These are phyloP conservation scores for Brachirus orientalis DNA, from an alignment of 2,113 vertebrate species.

Conservation along the genomic window DNA sequence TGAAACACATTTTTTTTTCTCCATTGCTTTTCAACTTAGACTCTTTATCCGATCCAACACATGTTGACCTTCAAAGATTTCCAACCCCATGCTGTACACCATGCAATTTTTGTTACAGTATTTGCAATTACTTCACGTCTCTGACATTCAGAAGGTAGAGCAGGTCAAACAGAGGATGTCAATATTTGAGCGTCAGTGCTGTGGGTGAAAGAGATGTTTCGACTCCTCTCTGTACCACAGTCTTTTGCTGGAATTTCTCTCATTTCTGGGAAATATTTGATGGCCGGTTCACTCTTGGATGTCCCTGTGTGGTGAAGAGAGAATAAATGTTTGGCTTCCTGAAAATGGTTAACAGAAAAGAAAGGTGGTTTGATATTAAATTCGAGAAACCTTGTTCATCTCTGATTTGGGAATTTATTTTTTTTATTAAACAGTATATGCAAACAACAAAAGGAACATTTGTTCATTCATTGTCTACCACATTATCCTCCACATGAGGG, in stretches of 20 bases:
- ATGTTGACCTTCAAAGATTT: conserved; percentile 34
- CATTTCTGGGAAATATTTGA: conserved; percentile 33
- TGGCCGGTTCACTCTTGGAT: conserved; percentile 29
- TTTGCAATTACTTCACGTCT: conserved; percentile 58
- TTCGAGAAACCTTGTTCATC: too few species aligned
- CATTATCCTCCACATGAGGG: too few species aligned
- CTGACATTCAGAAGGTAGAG: conserved; percentile 55
- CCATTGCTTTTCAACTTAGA: conserved; percentile 1
- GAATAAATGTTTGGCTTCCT: neutral
- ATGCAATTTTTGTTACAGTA: conserved; percentile 12
- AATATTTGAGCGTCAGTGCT: conserved; percentile 46
- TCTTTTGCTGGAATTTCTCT: conserved; percentile 41
- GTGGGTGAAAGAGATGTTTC: conserved; percentile 30
- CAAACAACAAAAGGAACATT: too few species aligned
- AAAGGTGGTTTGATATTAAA: too few species aligned
- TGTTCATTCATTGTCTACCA: too few species aligned
- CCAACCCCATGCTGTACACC: neutral
- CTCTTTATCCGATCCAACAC: conserved; percentile 3
- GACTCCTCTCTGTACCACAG: conserved; percentile 40
- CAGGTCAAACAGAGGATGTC: conserved; percentile 47
- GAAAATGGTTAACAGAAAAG: too few species aligned
- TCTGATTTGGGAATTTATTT: too few species aligned
- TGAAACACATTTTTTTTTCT: neutral
- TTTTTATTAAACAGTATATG: too few species aligned
- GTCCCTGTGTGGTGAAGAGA: conserved; percentile 12